Evolutionary conservation across 2,797 vertebrate genomes (phyloP), one percentile per base, ranked within the genome.

Genomic region (Phataginus tetradactyla): DNA sequence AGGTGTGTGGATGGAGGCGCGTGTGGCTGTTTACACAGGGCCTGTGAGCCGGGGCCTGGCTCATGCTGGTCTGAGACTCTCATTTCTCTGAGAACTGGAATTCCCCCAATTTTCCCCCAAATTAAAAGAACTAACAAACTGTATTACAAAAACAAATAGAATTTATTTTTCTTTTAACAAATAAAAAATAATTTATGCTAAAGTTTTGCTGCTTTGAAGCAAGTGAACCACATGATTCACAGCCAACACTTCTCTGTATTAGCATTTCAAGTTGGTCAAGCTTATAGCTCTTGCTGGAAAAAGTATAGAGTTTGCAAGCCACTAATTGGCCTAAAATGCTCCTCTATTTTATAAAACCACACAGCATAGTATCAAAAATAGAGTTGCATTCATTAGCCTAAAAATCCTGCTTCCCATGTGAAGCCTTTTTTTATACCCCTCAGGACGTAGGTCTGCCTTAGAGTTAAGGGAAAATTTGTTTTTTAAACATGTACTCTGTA

Each of bases 111-210:
- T 98, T 97, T 92, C 68, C 37, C 77, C 87, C 81, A 97, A 97
- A 97, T 97, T 95, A 81, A 95, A 97, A 97, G 97, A 96, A 97
- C 81, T 53, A 96, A 95, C 90, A 97, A 95, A 96, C 74, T 1
- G 0, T 94, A 97, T 97, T 97, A 96, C 88, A 97, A 97, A 97
- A 98, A 95, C 90, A 98, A 98, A 72, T 77, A 97, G 81, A 96
- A 59, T 75, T 86, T 97, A 96, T 86, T 74, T 85, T 97, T 75
- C 95, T 96, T 94, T 97, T 97, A 96, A 91, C 90, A 97, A 98
- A 97, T 95, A 96, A 97, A 97, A 98, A 71, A 20, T 13, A 95
- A 97, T 61, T 95, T 89, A 98, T 97, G 96, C 80, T 95, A 93
- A 86, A 92, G 94, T 68, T 97, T 97, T 97, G 88, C 97, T 98